Conservation (phyloP, 1,140 invertebrate species). For the Drosophila seguyi region DNA sequence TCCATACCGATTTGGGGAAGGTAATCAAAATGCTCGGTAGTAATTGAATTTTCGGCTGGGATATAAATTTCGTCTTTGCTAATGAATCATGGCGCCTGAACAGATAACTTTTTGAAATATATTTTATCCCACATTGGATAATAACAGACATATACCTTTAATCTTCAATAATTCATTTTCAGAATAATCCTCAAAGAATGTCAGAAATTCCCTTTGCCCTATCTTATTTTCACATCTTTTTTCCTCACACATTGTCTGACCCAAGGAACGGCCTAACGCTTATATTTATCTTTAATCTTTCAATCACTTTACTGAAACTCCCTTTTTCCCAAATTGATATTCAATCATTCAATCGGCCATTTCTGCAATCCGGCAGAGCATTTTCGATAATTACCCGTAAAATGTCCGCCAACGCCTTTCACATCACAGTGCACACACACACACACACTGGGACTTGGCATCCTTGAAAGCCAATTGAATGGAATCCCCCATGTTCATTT, state of each 20-base stretch:
- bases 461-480: conserved; percentile 62
- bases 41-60: conserved; percentile 23
- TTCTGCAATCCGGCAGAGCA: conserved; percentile 9
- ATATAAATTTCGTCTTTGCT: conserved; percentile 8
- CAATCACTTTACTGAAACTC: conserved; percentile 12
- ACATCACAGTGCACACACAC: background rate
- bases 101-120: background rate
- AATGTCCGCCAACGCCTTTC: conserved; percentile 54
- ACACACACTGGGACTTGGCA: conserved; percentile 9
- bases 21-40: conserved; percentile 28
- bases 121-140: background rate
- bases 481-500: conserved; percentile 69
- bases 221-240: conserved; percentile 18
- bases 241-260: background rate
- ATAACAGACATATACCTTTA: background rate
- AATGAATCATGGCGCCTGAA: conserved; percentile 2
- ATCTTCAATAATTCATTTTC: conserved; percentile 1
- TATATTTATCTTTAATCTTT: conserved; percentile 32
- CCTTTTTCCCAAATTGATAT: conserved; percentile 19
- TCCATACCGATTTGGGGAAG: conserved; percentile 7
- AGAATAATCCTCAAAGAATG: background rate
- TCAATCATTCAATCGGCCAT: conserved; percentile 40
- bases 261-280: background rate
- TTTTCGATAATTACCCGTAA: conserved; percentile 74
- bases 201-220: background rate